Conservation (phyloP, 2,888 invertebrate species). For the Papilio gigon region DNA sequence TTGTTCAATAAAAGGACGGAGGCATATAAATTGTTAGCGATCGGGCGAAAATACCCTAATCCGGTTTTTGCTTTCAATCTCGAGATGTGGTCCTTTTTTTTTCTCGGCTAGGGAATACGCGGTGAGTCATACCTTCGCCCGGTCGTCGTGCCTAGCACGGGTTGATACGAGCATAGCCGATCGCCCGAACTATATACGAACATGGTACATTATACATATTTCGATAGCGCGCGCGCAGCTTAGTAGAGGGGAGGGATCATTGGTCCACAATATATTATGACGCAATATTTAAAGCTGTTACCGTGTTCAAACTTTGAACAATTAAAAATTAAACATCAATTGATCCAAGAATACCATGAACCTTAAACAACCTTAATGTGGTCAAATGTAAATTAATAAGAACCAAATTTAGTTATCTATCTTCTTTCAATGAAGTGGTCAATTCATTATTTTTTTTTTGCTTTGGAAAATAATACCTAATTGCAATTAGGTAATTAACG, state of each 20-base stretch:
- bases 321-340: neutral
- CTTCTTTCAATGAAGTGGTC: too few species aligned
- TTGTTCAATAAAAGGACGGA: slow-evolving; percentile 23
- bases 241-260: slow-evolving; percentile 14
- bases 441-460: too few species aligned
- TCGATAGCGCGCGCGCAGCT: slow-evolving; percentile 18
- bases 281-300: slow-evolving; percentile 28
- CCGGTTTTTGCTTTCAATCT: slow-evolving; percentile 40
- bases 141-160: slow-evolving; percentile 36
- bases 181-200: slow-evolving; percentile 14
- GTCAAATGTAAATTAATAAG: neutral
- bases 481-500: too few species aligned
- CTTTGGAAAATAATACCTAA: too few species aligned
- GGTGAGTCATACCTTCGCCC: slow-evolving; percentile 38
- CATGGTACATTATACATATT: too few species aligned
- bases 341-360: neutral
- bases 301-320: neutral
- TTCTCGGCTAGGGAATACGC: slow-evolving; percentile 38
- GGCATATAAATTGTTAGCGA: slow-evolving; percentile 28
- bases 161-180: slow-evolving; percentile 31
- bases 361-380: too few species aligned
- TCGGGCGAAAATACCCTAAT: slow-evolving; percentile 38
- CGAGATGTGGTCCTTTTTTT: slow-evolving; percentile 33
- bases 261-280: slow-evolving; percentile 32
- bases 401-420: neutral